A percentile compares a stretch with the other conserved stretches of the same genome.
Evolutionary conservation across 1,140 invertebrate species (phyloP).

Genomic region (Xylocopa sonorina): DNA sequence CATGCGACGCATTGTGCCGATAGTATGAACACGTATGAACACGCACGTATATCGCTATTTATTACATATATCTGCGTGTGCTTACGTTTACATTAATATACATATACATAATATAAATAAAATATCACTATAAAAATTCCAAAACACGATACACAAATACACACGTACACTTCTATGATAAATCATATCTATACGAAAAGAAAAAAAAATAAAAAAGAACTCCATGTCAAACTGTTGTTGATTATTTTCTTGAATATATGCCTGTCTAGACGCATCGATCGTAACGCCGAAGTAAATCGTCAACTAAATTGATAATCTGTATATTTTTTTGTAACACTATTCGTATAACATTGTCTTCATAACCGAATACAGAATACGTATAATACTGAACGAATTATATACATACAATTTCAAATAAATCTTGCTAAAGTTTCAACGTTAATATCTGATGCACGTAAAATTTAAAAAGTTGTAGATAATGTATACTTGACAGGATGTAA

Average conservation of each 20-base stretch:
- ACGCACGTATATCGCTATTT: conserved; percentile 55
- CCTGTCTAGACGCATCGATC: conserved; percentile 35
- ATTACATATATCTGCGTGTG: conserved; percentile 65
- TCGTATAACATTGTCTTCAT: conserved; percentile 12
- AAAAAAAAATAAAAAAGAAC: conserved; percentile 70
- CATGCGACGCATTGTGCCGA: conserved; percentile 37
- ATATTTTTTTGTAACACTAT: conserved; percentile 47
- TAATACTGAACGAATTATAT: conserved; percentile 13
- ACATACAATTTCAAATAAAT: conserved; percentile 8
- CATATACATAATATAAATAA: conserved; percentile 64
- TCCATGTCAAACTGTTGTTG: conserved; percentile 61
- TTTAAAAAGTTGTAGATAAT: conserved; percentile 42
- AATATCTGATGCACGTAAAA: conserved; percentile 22
- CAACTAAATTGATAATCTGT: conserved; percentile 33
- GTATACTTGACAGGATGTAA: conserved; percentile 48
- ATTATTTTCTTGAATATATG: conserved; percentile 44
- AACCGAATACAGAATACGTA: conserved; percentile 12
- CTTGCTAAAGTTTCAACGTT: background rate
- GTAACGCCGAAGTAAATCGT: conserved; percentile 23
- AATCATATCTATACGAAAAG: conserved; percentile 71
- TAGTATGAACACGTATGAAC: conserved; percentile 47
- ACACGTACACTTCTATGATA: conserved; percentile 69
- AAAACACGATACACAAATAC: conserved; percentile 56
- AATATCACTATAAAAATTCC: conserved; percentile 64
- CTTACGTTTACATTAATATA: conserved; percentile 63